Conservation (phyloP, 2,888 invertebrate species). For the Eupelmus urozonus region DNA sequence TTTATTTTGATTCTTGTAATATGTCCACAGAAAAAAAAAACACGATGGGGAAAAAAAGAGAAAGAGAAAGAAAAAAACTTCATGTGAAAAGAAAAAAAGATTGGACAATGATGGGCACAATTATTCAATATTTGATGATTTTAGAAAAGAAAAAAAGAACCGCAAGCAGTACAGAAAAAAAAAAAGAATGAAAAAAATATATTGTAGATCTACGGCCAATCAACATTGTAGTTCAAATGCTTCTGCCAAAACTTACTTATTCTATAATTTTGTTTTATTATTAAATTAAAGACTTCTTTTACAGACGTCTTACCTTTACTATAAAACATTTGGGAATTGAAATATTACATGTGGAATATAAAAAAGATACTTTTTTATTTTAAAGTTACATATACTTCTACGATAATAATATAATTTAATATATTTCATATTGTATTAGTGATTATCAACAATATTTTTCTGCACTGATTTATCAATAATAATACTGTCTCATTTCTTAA, state of each 20-base stretch:
- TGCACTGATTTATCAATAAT: no score
- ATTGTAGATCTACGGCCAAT: constrained; percentile 68
- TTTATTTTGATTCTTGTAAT: constrained; percentile 72
- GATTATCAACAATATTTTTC: no score
- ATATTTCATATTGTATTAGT: no score
- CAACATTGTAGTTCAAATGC: constrained; percentile 73
- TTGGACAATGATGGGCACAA: constrained; percentile 77
- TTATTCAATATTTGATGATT: constrained; percentile 74
- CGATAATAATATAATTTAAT: no score
- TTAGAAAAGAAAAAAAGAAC: constrained; percentile 66
- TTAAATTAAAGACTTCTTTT: constrained; percentile 30
- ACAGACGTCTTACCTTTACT: constrained; percentile 52
- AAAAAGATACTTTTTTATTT: constrained; percentile 1
- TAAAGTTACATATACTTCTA: no score
- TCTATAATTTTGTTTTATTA: constrained; percentile 19
- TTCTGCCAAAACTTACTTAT: constrained; percentile 44
- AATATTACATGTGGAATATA: neutral
- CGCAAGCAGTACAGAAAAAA: constrained; percentile 59
- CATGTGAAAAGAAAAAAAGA: constrained; percentile 67
- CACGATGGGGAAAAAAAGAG: constrained; percentile 75
- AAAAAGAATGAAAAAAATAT: constrained; percentile 64
- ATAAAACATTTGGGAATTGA: neutral
- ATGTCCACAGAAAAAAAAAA: constrained; percentile 78
- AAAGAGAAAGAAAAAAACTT: constrained; percentile 63
- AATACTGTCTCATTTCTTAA: no score